These are phyloP conservation scores for Ptilonorhynchus violaceus DNA, from an alignment of 2,113 vertebrate species.

Conservation along the genomic window DNA sequence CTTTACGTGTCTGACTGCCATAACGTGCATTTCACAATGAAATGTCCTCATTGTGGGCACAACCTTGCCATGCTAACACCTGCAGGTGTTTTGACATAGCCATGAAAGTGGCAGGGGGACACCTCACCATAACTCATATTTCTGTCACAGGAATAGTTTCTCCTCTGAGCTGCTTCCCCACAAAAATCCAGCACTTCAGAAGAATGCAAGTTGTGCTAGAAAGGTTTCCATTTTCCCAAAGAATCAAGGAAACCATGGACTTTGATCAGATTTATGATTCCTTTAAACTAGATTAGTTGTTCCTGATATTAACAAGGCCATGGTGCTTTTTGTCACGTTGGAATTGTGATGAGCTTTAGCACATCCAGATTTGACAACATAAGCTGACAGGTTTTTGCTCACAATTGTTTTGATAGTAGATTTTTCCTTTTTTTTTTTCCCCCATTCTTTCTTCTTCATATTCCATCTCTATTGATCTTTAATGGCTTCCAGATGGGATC, in stretches of 20 bases:
- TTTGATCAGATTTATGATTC: slow-evolving; percentile 49
- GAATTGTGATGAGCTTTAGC: slow-evolving; percentile 35
- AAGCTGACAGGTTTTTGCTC: slow-evolving; percentile 49
- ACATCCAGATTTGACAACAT: slow-evolving; percentile 58
- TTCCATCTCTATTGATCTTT: slow-evolving; percentile 73
- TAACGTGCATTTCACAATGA: background rate
- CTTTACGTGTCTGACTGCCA: background rate
- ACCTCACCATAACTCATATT: background rate
- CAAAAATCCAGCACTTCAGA: background rate
- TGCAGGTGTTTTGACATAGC: background rate
- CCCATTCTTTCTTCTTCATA: slow-evolving; percentile 52
- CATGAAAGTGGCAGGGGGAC: background rate
- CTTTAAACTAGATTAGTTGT: slow-evolving; percentile 56
- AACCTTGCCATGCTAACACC: background rate
- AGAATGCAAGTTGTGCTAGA: background rate
- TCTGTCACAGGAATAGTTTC: background rate
- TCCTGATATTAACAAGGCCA: slow-evolving; percentile 43
- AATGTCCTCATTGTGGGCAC: background rate
- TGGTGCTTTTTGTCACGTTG: slow-evolving; percentile 1
- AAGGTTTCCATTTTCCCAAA: slow-evolving; percentile 41
- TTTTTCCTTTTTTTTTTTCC: background rate
- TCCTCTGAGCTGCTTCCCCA: background rate
- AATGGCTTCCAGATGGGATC: slow-evolving; percentile 74
- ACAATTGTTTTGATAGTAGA: slow-evolving; percentile 60
- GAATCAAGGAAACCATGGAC: background rate